Evolutionary conservation across 2,888 invertebrate genomes (phyloP), one percentile per base, ranked within the genome.

Genomic region (Antheraea assamensis): DNA sequence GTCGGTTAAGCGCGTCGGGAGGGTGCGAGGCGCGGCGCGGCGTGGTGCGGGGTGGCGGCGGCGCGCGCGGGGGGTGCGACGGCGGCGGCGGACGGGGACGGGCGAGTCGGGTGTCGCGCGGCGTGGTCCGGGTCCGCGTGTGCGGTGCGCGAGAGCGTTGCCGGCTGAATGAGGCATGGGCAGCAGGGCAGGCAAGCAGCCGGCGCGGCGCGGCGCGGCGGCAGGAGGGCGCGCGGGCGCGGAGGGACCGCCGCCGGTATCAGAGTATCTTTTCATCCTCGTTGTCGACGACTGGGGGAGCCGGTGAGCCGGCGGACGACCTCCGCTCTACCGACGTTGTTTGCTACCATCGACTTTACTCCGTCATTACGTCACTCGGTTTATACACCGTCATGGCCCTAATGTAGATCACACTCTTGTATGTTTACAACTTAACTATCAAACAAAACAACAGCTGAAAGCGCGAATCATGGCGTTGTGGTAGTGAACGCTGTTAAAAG

Each of bases 91-190:
- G n/a, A 55, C 55, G 55, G 55, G 7, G 24, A 8, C 76, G 83
- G 80, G 78, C 80, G 71, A 78, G 74, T 80, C 79, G 81, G 74
- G 82, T 77, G 80, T 75, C 75, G 81, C 79, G 83, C 81, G 78
- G 79, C 76, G 83, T 84, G 84, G 78, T 79, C 82, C 83, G 82
- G 84, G 83, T 85, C 78, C 85, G 87, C 91, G 90, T 92, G 94
- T 93, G 92, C 90, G 90, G 83, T 88, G 89, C 92, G 92, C 92
- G 91, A 89, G 93, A 91, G 87, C 90, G 93, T 89, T 92, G 90
- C 89, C 89, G 92, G 88, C 88, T 87, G 93, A 93, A 90, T 93
- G 94, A 92, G 89, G 87, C n/a, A n/a, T n/a, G n/a, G n/a, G n/a
- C 79, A 80, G 79, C 82, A 78, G 79, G 78, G 75, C 78, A 75